Conservation (phyloP, 30 jellyfish, hydroid and myxozoan species). For the Cassiopea xamachana region DNA sequence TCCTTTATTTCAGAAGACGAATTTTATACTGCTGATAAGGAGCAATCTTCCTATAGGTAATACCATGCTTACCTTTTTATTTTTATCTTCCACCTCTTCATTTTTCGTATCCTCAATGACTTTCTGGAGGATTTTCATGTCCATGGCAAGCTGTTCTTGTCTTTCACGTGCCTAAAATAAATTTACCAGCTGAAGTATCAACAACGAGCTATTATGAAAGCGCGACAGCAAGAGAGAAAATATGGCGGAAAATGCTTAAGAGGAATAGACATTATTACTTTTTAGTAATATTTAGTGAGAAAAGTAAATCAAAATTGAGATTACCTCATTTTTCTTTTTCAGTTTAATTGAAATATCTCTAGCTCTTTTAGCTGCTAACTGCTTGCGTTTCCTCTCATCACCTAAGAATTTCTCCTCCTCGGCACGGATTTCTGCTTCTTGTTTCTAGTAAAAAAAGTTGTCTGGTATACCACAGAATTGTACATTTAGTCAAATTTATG, state of each 20-base stretch:
- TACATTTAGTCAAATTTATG: too few relatives aligned
- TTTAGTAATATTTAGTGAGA: too few relatives aligned
- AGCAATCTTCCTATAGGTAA: neutral
- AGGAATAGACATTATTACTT: too few relatives aligned
- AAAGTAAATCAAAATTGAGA: too few relatives aligned
- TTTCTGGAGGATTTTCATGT: conserved; percentile 76
- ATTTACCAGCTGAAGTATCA: neutral
- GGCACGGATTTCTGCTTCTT: conserved; percentile 81
- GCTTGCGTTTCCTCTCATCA: conserved; percentile 78
- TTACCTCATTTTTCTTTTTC: conserved; percentile 81
- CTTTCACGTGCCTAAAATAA: conserved; percentile 82
- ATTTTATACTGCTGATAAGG: too few relatives aligned
- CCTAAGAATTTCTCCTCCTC: conserved; percentile 71
- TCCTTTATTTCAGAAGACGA: too few relatives aligned
- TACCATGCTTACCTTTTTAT: conserved; percentile 55
- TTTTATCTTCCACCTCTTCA: conserved; percentile 78
- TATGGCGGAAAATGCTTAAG: too few relatives aligned
- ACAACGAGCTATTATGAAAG: neutral
- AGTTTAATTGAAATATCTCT: conserved; percentile 80
- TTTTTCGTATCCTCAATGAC: conserved; percentile 80
- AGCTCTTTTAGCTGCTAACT: conserved; percentile 68
- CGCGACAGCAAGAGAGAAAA: neutral
- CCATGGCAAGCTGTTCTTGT: conserved; percentile 95
- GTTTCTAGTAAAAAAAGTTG: conserved; percentile 56
- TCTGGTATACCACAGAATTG: too few relatives aligned